Conservation (phyloP, 2,797 vertebrate species). For the Podarcis siculus region DNA sequence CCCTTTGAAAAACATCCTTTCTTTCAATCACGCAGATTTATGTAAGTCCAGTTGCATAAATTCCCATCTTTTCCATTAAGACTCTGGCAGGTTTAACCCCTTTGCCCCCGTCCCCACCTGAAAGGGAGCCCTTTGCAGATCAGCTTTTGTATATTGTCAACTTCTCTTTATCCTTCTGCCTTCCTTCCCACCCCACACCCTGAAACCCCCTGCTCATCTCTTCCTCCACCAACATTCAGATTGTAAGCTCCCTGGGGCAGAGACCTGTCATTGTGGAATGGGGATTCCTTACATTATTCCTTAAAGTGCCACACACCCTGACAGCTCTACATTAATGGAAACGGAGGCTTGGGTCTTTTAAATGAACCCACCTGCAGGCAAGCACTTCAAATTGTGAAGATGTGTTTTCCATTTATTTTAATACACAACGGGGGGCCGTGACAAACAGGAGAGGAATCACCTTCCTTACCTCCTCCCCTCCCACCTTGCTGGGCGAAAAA, state of each 20-base stretch:
- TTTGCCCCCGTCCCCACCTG: neutral
- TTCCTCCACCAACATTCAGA: neutral
- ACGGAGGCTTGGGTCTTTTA: neutral
- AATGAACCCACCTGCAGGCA: too few species aligned
- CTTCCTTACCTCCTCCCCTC: too few species aligned
- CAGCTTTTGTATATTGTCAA: neutral
- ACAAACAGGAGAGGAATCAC: too few species aligned
- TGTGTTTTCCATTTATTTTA: neutral
- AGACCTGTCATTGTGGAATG: neutral
- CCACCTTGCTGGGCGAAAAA: neutral
- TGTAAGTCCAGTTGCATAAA: neutral
- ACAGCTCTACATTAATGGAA: neutral
- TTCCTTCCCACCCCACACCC: neutral
- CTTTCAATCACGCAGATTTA: neutral
- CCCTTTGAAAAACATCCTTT: too few species aligned
- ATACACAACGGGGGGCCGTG: neutral
- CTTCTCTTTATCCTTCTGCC: neutral
- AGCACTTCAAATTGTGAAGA: too few species aligned
- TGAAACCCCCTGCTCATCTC: neutral
- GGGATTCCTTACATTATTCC: neutral
- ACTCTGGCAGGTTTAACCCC: neutral
- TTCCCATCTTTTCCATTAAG: neutral
- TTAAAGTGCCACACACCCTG: fast-evolving
- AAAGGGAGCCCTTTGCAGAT: neutral
- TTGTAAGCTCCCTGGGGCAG: neutral